A percentile compares a stretch with the other conserved stretches of the same genome.
Conservation (phyloP, 35 echinoderm and acorn worm genomes). For the Heliocidaris erythrogramma region DNA sequence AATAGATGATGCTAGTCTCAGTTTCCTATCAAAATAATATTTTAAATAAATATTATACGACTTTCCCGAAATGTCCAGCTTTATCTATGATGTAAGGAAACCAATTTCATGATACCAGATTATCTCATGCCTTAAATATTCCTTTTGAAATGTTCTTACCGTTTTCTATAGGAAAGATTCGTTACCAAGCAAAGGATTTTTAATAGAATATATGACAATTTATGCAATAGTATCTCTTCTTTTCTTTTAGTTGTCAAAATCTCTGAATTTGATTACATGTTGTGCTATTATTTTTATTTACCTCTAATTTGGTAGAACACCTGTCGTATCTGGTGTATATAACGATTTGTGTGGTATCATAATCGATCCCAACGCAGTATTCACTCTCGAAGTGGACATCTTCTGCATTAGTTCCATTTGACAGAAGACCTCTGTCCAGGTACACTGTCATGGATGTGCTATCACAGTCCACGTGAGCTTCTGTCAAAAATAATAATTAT, state of each 20-base stretch:
- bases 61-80: too few relatives aligned
- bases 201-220: too few relatives aligned
- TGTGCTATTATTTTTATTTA: not conserved
- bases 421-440: not conserved
- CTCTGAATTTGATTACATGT: too few relatives aligned
- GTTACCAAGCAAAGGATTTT: too few relatives aligned
- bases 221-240: too few relatives aligned
- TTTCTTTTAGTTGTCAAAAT: too few relatives aligned
- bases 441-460: slow-evolving; percentile 17
- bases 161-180: too few relatives aligned
- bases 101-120: too few relatives aligned
- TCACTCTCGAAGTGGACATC: slow-evolving; percentile 31
- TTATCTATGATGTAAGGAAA: too few relatives aligned
- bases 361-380: not conserved
- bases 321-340: slow-evolving; percentile 18
- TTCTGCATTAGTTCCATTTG: not conserved
- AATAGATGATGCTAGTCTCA: slow-evolving; percentile 6
- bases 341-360: not conserved
- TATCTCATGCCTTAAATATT: too few relatives aligned
- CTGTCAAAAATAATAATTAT: not conserved
- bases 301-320: not conserved
- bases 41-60: too few relatives aligned
- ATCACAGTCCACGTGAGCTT: not conserved
- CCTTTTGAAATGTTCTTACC: too few relatives aligned
- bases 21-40: not conserved